A percentile compares a stretch with the other conserved stretches of the same genome.
These are phyloP conservation scores for Cheilosia variabilis DNA, from an alignment of 2,888 invertebrate genomes.

Conservation along the genomic window DNA sequence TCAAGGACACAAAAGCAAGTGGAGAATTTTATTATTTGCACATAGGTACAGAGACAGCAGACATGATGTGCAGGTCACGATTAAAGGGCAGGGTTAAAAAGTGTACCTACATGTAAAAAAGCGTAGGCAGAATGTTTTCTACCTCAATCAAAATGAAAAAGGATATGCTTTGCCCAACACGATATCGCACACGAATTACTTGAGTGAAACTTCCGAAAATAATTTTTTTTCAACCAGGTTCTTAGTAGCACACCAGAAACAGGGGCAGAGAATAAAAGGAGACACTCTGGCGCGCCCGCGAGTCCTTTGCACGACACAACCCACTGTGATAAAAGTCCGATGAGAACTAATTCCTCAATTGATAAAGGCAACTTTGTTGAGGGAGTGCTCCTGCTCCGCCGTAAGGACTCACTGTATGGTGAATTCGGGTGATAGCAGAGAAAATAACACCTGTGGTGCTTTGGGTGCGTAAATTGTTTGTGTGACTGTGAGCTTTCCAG, in stretches of 20 bases:
- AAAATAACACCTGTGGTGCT: slow-evolving; percentile 70
- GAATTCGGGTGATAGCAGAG: slow-evolving; percentile 35
- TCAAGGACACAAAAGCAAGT: slow-evolving; percentile 35
- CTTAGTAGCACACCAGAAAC: slow-evolving; percentile 10
- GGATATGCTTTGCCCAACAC: background rate
- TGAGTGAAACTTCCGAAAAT: slow-evolving; percentile 49
- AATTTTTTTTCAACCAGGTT: slow-evolving; percentile 36
- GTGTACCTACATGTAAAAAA: slow-evolving; percentile 1
- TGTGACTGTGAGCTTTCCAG: slow-evolving; percentile 25
- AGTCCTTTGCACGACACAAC: slow-evolving; percentile 39
- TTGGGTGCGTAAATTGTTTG: slow-evolving; percentile 50
- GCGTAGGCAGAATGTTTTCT: slow-evolving; percentile 15
- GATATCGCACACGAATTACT: slow-evolving; percentile 15
- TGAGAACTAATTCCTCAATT: slow-evolving; percentile 60
- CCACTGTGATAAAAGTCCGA: slow-evolving; percentile 66
- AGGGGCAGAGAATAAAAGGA: slow-evolving; percentile 11
- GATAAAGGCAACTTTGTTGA: slow-evolving; percentile 33
- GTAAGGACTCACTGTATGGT: slow-evolving; percentile 65
- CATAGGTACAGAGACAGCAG: background rate
- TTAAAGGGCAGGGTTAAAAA: background rate
- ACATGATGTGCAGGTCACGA: no score
- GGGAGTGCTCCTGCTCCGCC: background rate
- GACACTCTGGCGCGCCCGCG: slow-evolving; percentile 52
- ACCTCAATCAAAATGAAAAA: background rate
- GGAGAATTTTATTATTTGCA: slow-evolving; percentile 8